A percentile compares a stretch with the other conserved stretches of the same genome.
These are phyloP conservation scores for Cephus nigrinus DNA, from an alignment of 2,888 invertebrate genomes.

Conservation along the genomic window DNA sequence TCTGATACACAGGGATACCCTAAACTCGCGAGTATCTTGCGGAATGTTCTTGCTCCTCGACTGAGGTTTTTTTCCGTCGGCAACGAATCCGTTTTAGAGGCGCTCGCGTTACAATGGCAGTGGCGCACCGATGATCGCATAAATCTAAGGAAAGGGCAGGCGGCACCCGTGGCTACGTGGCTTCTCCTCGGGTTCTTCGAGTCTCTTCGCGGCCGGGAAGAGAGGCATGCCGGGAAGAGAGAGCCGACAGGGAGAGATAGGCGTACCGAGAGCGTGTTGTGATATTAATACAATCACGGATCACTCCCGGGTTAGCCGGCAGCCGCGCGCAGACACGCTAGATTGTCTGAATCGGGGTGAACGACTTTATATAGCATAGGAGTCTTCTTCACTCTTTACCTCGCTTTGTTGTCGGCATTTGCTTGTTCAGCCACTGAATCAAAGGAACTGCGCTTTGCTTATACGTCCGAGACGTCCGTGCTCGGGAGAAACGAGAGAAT, in stretches of 20 bases:
- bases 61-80: background rate
- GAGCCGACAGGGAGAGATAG: slow-evolving; percentile 13
- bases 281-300: slow-evolving; percentile 67
- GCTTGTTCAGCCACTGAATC: slow-evolving; percentile 49
- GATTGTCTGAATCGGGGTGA: slow-evolving; percentile 67
- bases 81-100: slow-evolving; percentile 26
- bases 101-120: slow-evolving; percentile 31
- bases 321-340: slow-evolving; percentile 63
- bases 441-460: slow-evolving; percentile 34
- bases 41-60: background rate
- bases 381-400: slow-evolving; percentile 4
- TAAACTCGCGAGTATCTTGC: background rate
- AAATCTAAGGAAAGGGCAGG: slow-evolving; percentile 39
- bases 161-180: slow-evolving; percentile 5
- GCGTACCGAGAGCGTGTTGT: slow-evolving; percentile 57
- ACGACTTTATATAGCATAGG: slow-evolving; percentile 64
- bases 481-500: background rate
- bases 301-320: slow-evolving; percentile 64
- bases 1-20: background rate
- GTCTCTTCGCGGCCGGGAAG: slow-evolving; percentile 3
- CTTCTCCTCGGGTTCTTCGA: background rate
- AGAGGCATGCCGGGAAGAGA: slow-evolving; percentile 27
- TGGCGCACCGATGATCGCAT: slow-evolving; percentile 54
- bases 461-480: background rate
- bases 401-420: slow-evolving; percentile 41